Conservation (phyloP, 1,140 invertebrate species). For the Yoshiicerus persimilis region DNA sequence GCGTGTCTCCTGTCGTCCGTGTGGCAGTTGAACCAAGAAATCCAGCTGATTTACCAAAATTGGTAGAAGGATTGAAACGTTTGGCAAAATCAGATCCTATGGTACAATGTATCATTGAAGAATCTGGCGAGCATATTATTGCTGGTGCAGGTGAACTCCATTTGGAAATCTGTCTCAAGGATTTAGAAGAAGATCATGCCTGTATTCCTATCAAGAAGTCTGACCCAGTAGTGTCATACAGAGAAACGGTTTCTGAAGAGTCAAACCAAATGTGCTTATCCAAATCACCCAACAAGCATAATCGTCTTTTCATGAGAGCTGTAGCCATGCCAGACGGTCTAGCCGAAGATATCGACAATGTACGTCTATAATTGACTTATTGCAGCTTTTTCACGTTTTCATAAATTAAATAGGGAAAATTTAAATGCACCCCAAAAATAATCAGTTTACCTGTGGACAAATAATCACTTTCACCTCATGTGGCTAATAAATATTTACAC, state of each 20-base stretch:
- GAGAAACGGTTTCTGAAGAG: conserved; percentile 94
- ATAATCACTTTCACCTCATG: too few relatives aligned
- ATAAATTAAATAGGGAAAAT: too few relatives aligned
- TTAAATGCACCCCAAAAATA: too few relatives aligned
- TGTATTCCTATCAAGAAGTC: conserved; percentile 99
- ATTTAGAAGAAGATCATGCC: conserved; percentile 99
- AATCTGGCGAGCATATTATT: conserved; percentile 99
- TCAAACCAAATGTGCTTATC: conserved; percentile 94
- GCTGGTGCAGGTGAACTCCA: conserved; percentile 99
- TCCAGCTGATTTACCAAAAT: conserved; percentile 96
- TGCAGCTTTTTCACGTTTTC: too few relatives aligned
- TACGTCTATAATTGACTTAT: conserved; percentile 51
- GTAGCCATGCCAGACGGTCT: conserved; percentile 93
- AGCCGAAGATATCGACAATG: conserved; percentile 94
- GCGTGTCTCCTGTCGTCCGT: conserved; percentile 97
- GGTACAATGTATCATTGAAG: conserved; percentile 99
- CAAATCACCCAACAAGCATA: conserved; percentile 99
- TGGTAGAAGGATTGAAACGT: conserved; percentile 97
- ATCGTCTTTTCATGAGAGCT: conserved; percentile 97
- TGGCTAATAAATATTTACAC: too few relatives aligned
- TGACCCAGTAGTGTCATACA: conserved; percentile 98
- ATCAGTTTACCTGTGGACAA: too few relatives aligned
- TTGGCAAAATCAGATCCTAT: conserved; percentile 99
- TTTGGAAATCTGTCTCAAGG: conserved; percentile 96
- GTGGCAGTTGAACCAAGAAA: conserved; percentile 99